Base-by-base conservation (phyloP, 1,140 invertebrate species). In the Sinonovacula constricta region DNA sequence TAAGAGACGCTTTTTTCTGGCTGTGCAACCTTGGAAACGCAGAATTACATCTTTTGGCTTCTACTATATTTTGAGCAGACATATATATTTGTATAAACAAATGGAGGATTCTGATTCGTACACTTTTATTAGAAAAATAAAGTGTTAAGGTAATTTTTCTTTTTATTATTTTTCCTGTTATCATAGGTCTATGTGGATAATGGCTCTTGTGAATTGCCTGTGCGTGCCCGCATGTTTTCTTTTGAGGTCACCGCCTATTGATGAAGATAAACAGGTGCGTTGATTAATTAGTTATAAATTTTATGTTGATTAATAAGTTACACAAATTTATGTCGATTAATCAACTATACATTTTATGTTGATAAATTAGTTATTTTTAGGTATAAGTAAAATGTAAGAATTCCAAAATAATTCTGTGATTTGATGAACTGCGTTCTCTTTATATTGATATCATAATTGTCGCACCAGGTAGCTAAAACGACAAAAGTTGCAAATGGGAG, bases 181-280 rank as follows among this genome's bases (percentile, higher is more conserved):
- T 78, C 85, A 28, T 75, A 92, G 92, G 84, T 98, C 99, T 96
- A 93, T 99, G 81, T 97, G 97, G 79, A 95, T 97, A 53, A 98
- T 98, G 74, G 97, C 97, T 0, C 93, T 98, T 56, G 92, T 99
- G 62, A 98, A 97, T 92, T 97, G 99, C 88, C 84, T 95, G n/a
- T 99, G 98, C 88, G 97, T 97, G 0, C 98, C 98, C 1, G 91
- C 98, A 28, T 93, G 99, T 92, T 94, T 95, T 78, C 93, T 98
- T 83, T 92, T 99, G 49, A 94, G 95, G 85, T 94, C 95, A 85
- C 97, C 97, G 22, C 96, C 97, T 0, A 95, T 95, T 0, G 95
- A 95, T 85, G 95, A 96, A 86, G 96, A 98, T 88, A 95, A 96
- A 88, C 96, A 96, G 94, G 95, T 97, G 7, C 39, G 39, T 45